phyloP scores from a whole-genome alignment of 1,140 invertebrate genomes.

The Daktulosphaira vitifoliae region DNA sequence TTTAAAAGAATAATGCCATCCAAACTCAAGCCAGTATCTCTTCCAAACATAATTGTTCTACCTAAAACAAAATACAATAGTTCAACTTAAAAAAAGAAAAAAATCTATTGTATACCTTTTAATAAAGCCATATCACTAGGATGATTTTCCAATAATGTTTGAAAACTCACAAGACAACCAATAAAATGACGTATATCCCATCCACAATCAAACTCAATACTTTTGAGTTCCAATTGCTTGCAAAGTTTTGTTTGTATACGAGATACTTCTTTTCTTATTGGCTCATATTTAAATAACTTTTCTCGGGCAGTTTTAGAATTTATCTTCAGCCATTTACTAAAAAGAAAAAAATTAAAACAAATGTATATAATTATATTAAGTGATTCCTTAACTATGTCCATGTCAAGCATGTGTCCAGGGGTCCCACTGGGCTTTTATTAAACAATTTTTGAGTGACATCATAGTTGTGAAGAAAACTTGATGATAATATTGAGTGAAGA shows the following conservation, averaged over 20 bases:
- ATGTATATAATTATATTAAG: neutral
- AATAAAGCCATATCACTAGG: slow-evolving; percentile 56
- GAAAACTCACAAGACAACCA: slow-evolving; percentile 69
- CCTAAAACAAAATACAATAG: slow-evolving; percentile 44
- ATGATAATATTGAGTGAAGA: too few species aligned
- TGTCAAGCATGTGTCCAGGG: too few species aligned
- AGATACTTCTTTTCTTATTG: slow-evolving; percentile 57
- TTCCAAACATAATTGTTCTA: slow-evolving; percentile 70
- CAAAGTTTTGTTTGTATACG: slow-evolving; percentile 51
- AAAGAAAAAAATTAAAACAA: neutral
- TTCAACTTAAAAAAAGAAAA: neutral
- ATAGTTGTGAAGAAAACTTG: too few species aligned
- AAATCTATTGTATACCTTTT: slow-evolving; percentile 45
- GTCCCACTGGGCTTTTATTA: too few species aligned
- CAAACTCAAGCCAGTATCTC: slow-evolving; percentile 77
- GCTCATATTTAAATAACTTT: slow-evolving; percentile 51
- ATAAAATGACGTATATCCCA: slow-evolving; percentile 81
- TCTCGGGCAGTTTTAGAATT: slow-evolving; percentile 54
- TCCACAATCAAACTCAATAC: slow-evolving; percentile 60
- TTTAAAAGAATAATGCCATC: slow-evolving; percentile 81
- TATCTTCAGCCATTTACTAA: slow-evolving; percentile 55
- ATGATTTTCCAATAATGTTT: slow-evolving; percentile 61
- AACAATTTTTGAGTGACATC: too few species aligned
- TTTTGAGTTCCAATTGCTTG: slow-evolving; percentile 28
- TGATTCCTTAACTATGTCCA: too few species aligned